Conservation (phyloP, 2,113 vertebrate species). For the Pseudopipra pipra region DNA sequence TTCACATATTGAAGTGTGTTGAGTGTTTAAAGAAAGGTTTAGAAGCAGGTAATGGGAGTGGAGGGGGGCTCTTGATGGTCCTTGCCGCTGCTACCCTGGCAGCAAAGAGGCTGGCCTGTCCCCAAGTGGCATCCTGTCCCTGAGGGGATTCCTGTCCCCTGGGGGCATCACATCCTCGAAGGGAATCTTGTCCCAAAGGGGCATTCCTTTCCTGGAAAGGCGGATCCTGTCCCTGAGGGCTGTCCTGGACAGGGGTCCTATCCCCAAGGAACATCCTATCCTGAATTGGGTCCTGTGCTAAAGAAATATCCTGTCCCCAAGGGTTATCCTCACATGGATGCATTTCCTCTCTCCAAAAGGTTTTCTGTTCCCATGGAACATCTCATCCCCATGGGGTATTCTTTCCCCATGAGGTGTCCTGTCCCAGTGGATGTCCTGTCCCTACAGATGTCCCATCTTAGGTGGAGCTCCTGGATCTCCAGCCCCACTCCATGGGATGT, state of each 20-base stretch:
- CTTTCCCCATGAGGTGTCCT: too few relatives aligned
- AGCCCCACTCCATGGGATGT: not conserved
- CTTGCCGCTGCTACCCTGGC: not conserved
- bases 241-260: too few relatives aligned
- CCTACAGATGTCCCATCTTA: not conserved
- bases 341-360: not conserved
- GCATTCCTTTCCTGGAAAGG: not conserved
- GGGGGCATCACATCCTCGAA: not conserved
- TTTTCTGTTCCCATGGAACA: not conserved
- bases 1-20: not conserved
- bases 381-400: accelerated
- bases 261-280: not conserved
- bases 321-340: not conserved
- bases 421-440: not conserved
- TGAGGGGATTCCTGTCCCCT: not conserved
- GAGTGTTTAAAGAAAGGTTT: not conserved
- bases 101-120: not conserved
- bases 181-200: not conserved
- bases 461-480: not conserved
- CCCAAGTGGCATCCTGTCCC: not conserved
- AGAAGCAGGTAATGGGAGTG: not conserved
- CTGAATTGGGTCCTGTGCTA: not conserved
- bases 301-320: not conserved
- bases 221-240: not conserved
- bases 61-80: not conserved